Evolutionary conservation across 2,113 vertebrate genomes (phyloP).

Genomic region (Phyllostomus discolor): DNA sequence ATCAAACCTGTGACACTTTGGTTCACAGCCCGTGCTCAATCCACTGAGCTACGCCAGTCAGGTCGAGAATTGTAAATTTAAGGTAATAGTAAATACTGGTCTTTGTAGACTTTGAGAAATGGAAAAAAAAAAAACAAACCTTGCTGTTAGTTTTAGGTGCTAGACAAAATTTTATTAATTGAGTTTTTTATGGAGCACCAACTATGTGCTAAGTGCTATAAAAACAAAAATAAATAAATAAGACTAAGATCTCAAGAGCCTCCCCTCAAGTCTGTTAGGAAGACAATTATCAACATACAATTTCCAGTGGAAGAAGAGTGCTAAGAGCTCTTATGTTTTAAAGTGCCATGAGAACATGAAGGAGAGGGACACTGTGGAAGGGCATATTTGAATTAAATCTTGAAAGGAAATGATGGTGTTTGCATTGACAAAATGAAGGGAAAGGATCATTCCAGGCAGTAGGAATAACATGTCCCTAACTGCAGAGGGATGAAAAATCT

Average conservation of each 20-base stretch:
- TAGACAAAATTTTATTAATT: not conserved
- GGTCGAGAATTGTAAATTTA: not conserved
- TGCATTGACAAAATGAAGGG: not conserved
- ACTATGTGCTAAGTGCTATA: not conserved
- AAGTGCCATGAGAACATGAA: not conserved
- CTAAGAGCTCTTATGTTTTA: not conserved
- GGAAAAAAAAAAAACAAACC: not conserved
- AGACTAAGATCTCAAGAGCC: not conserved
- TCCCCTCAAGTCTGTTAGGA: not conserved
- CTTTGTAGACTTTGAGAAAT: not conserved
- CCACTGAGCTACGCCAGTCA: too few species aligned
- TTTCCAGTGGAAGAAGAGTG: not conserved
- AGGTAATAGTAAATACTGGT: not conserved
- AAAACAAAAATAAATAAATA: constrained; percentile 1
- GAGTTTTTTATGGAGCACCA: not conserved
- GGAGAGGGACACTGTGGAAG: not conserved
- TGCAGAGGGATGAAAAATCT: not conserved
- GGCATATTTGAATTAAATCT: not conserved
- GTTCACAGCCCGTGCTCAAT: too few species aligned
- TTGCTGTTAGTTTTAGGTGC: not conserved
- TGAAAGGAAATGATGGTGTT: not conserved
- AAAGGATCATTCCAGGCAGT: not conserved
- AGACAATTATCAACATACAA: not conserved
- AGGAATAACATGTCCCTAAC: not conserved
- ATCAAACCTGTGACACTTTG: too few species aligned